A percentile compares a stretch with the other conserved stretches of the same genome.
phyloP scores from a whole-genome alignment of 2,797 vertebrate species.

The Vespertilio murinus region DNA sequence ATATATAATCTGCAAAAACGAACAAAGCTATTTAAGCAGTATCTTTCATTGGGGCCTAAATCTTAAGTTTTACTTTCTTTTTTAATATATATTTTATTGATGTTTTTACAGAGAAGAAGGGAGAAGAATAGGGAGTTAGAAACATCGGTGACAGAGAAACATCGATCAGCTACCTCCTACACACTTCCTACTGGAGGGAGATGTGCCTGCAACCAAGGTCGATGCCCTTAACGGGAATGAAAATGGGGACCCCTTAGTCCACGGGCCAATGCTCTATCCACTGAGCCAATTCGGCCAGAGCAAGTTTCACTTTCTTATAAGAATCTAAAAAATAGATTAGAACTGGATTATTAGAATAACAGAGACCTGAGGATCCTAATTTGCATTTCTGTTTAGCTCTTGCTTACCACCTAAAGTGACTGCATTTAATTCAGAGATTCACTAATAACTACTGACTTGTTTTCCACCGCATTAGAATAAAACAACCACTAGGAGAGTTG shows the following conservation, averaged over 20 bases:
- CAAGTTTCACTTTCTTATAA: background rate
- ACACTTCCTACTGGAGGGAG: no score
- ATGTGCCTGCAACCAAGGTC: no score
- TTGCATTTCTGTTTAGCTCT: background rate
- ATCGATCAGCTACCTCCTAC: no score
- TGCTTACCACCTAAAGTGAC: background rate
- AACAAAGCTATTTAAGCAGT: background rate
- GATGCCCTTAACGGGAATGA: no score
- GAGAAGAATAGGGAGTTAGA: no score
- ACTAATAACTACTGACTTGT: background rate
- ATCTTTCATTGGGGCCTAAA: background rate
- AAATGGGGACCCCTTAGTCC: no score
- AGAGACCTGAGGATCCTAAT: background rate
- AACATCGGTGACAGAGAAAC: no score
- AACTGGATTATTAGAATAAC: background rate
- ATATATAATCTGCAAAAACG: background rate
- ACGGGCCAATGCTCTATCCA: no score
- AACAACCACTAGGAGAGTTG: background rate
- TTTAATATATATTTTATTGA: no score
- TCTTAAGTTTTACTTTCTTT: background rate
- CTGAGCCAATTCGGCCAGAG: no score
- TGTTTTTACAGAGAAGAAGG: no score
- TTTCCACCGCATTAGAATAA: background rate
- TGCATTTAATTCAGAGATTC: background rate
- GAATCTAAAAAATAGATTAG: background rate